Conservation (phyloP, 2,797 vertebrate genomes). For the Adelosebastes latens region DNA sequence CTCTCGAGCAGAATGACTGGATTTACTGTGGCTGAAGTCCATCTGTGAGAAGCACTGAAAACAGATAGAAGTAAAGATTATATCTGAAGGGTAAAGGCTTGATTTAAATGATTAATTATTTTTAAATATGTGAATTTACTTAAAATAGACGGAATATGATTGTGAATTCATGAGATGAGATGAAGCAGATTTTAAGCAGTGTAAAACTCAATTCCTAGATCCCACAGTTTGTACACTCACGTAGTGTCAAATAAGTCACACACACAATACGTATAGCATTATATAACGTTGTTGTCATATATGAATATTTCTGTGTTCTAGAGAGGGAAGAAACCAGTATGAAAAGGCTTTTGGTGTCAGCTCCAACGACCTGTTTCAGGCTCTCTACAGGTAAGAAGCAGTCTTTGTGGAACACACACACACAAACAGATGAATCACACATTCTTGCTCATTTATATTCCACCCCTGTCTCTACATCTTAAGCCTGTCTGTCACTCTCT, state of each 20-base stretch:
- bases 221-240: background rate
- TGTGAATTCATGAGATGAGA: background rate
- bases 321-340: constrained; percentile 90
- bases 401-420: background rate
- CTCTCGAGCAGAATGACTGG: constrained; percentile 9
- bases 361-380: constrained; percentile 86
- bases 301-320: constrained; percentile 57
- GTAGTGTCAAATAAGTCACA: background rate
- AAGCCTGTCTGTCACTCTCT: constrained; percentile 37
- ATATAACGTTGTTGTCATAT: background rate
- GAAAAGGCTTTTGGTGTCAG: constrained; percentile 86
- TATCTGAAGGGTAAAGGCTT: background rate
- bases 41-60: constrained; percentile 4
- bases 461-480: constrained; percentile 28
- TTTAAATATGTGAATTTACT: background rate
- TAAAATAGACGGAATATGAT: background rate
- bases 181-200: background rate
- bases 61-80: background rate
- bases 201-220: background rate
- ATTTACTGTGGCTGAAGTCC: constrained; percentile 22
- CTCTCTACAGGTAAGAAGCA: constrained; percentile 88
- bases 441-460: constrained; percentile 52
- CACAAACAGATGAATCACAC: constrained; percentile 25
- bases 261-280: background rate
- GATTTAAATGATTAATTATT: background rate